phyloP scores from a whole-genome alignment of 2,113 vertebrate genomes.

The Pholis gunnellus region DNA sequence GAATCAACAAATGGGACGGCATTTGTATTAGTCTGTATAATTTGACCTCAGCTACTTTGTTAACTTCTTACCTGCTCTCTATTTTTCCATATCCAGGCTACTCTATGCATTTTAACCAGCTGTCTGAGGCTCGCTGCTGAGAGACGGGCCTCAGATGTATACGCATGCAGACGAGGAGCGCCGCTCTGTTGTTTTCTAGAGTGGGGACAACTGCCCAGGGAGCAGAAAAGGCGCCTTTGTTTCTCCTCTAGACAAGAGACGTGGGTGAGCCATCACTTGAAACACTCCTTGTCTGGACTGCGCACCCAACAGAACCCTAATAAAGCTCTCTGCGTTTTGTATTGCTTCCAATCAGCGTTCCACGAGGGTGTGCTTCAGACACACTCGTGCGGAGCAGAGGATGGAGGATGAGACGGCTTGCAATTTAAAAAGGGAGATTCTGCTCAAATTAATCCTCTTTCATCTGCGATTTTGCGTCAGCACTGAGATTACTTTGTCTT shows the following conservation, averaged over 20 bases:
- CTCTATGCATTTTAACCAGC: slow-evolving; percentile 15
- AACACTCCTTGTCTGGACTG: slow-evolving; percentile 62
- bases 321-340: slow-evolving; percentile 68
- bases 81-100: not conserved
- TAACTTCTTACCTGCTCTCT: not conserved
- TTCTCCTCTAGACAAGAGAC: slow-evolving; percentile 60
- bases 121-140: slow-evolving; percentile 16
- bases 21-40: not conserved
- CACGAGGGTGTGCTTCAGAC: slow-evolving; percentile 57
- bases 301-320: slow-evolving; percentile 51
- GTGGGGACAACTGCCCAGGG: slow-evolving; percentile 39
- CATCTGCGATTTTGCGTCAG: slow-evolving; percentile 9
- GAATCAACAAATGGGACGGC: not conserved
- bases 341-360: slow-evolving; percentile 63
- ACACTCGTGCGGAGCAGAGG: slow-evolving; percentile 35
- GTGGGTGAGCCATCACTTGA: slow-evolving; percentile 61
- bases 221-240: slow-evolving; percentile 69
- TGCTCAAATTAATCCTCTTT: slow-evolving; percentile 40
- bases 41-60: not conserved
- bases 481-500: slow-evolving; percentile 5
- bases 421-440: slow-evolving; percentile 51
- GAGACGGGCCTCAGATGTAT: slow-evolving; percentile 5
- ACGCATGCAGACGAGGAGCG: slow-evolving; percentile 10
- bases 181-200: slow-evolving; percentile 57
- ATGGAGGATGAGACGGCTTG: slow-evolving; percentile 31